These are phyloP conservation scores for Polydrusus cervinus DNA, from an alignment of 2,888 invertebrate genomes.

Conservation along the genomic window DNA sequence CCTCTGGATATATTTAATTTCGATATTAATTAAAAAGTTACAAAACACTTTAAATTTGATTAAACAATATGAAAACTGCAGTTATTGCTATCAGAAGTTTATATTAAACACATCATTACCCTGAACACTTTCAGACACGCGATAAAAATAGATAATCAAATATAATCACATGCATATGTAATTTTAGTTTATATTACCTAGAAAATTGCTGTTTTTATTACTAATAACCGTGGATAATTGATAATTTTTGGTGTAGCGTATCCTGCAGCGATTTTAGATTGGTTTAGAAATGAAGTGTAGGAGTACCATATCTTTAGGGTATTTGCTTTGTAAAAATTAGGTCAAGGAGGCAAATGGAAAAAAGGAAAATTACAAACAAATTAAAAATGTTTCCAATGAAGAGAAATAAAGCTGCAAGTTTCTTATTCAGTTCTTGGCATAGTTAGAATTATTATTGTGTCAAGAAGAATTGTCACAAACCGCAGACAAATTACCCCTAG, in stretches of 20 bases:
- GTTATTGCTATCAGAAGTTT: background rate
- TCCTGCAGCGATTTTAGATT: conserved; percentile 8
- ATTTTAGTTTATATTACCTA: conserved; percentile 26
- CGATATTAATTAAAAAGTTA: too few relatives aligned
- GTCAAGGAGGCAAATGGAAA: conserved; percentile 1
- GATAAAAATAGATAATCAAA: conserved; percentile 26
- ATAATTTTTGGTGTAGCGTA: conserved; percentile 5
- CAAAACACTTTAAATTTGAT: too few relatives aligned
- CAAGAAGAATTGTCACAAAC: background rate
- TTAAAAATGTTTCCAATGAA: background rate
- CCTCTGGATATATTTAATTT: too few relatives aligned
- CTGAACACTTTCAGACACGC: conserved; percentile 24
- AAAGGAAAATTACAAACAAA: background rate
- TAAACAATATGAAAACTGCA: conserved; percentile 6
- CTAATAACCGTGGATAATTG: conserved; percentile 24
- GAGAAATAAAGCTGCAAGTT: background rate
- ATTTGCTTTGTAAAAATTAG: conserved; percentile 5
- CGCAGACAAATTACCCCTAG: too few relatives aligned
- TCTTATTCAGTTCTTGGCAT: conserved; percentile 22
- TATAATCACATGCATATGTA: conserved; percentile 23
- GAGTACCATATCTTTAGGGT: conserved; percentile 9
- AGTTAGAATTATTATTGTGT: conserved; percentile 3
- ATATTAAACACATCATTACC: conserved; percentile 9
- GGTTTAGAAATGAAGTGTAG: conserved; percentile 3
- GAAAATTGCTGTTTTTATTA: conserved; percentile 28